A percentile compares a stretch with the other conserved stretches of the same genome.
phyloP scores from a whole-genome alignment of 2,888 invertebrate genomes.

The Cristatella mucedo region DNA sequence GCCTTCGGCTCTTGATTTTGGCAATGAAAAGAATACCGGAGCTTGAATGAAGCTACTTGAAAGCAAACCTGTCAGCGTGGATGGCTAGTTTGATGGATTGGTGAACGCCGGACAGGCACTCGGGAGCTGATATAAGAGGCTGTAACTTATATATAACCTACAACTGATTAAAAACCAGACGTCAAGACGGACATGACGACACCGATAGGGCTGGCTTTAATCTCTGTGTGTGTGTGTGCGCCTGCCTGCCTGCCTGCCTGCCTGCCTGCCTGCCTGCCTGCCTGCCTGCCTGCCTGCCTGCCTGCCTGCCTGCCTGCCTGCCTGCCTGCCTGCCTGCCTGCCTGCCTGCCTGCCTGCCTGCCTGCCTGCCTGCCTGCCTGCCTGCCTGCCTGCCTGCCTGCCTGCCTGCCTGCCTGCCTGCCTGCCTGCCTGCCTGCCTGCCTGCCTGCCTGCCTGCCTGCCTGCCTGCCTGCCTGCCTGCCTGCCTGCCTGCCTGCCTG shows the following conservation, averaged over 20 bases:
- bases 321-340: slow-evolving; percentile 5
- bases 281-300: slow-evolving; percentile 2
- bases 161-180: too few relatives aligned
- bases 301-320: slow-evolving; percentile 1
- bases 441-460: slow-evolving; percentile 1
- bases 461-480: not conserved
- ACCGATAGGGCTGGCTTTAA: too few relatives aligned
- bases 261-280: slow-evolving; percentile 4
- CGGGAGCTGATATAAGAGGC: too few relatives aligned
- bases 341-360: slow-evolving; percentile 3
- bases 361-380: slow-evolving; percentile 1
- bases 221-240: too few relatives aligned
- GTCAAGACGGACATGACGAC: too few relatives aligned
- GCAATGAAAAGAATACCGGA: too few relatives aligned
- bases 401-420: slow-evolving; percentile 2
- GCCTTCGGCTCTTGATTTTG: too few relatives aligned
- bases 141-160: too few relatives aligned
- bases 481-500: slow-evolving; percentile 3
- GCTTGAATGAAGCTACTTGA: too few relatives aligned
- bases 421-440: slow-evolving; percentile 2
- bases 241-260: slow-evolving; percentile 3
- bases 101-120: too few relatives aligned
- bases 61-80: too few relatives aligned
- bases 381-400: slow-evolving; percentile 3
- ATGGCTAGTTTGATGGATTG: too few relatives aligned